Base-by-base conservation (phyloP, 1,140 invertebrate genomes). In the Panagrolaimus sp. region DNA sequence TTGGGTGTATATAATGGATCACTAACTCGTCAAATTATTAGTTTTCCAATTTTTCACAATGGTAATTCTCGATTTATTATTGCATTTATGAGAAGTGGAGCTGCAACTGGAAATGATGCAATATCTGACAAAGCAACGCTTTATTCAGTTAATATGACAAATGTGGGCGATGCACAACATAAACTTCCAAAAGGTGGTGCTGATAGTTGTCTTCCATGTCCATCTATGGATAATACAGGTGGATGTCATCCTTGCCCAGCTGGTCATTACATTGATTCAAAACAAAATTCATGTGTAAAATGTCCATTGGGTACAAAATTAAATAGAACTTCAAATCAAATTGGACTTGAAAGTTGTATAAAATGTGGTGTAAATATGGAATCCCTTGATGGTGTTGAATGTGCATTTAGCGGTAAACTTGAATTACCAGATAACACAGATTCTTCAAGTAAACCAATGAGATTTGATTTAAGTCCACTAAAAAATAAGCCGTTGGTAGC, bases 91-190 rank as follows among this genome's bases (percentile, higher is more conserved):
- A 83, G 83, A 74, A 82, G 84, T 46, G 65, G 65, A 57, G 77
- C 68, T n/a, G 69, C 68, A 38, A 61, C 68, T 7, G 62, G 64
- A 14, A 77, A 73, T 20, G 80, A 75, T 63, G 69, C 57, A 13
- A 62, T 76, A 1, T 73, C 63, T 7, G 79, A 82, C 44, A 66
- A 74, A 13, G 75, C 86, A 20, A 85, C 84, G 72, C 87, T 89
- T 45, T 88, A 85, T 76, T 80, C 83, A 38, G 84, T 89, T 16
- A 85, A 87, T 69, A 83, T 89, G 4, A 87, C 87, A n/a, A 88
- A 89, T 78, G 87, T 86, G 0, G 75, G 87, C 14, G 82, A 84
- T 65, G 86, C 87, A 53, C 20, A 38, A 44, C 9, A 16, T 14
- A 45, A 68, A 71, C 5, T 61, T 44, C 11, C 67, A 51, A 57